A percentile compares a stretch with the other conserved stretches of the same genome.
These are phyloP conservation scores for Mugil cephalus DNA, from an alignment of 2,113 vertebrate genomes.

Conservation along the genomic window DNA sequence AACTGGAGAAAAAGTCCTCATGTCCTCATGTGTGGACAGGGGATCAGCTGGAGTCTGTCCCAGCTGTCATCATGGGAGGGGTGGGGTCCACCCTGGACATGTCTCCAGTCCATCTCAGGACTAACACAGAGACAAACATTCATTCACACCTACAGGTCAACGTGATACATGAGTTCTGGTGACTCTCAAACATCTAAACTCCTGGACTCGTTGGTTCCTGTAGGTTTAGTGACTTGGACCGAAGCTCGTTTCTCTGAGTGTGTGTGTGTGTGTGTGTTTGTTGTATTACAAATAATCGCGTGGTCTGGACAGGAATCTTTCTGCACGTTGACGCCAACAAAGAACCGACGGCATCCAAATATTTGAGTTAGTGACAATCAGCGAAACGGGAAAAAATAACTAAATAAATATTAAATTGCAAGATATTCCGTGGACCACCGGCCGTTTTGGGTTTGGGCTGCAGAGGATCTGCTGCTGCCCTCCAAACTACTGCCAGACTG, in stretches of 20 bases:
- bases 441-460: slow-evolving; percentile 10
- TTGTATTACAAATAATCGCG: background rate
- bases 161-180: too few relatives aligned
- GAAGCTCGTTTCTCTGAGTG: background rate
- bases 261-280: background rate
- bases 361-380: background rate
- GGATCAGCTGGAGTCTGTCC: too few relatives aligned
- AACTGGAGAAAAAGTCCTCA: too few relatives aligned
- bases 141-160: too few relatives aligned
- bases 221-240: background rate
- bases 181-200: too few relatives aligned
- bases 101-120: too few relatives aligned
- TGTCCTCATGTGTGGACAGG: too few relatives aligned
- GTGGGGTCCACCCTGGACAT: too few relatives aligned
- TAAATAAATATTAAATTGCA: background rate
- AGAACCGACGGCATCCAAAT: background rate
- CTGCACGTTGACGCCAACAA: background rate
- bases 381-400: background rate
- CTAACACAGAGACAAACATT: too few relatives aligned
- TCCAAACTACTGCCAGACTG: slow-evolving; percentile 43
- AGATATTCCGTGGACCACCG: slow-evolving; percentile 13
- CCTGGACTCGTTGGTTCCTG: too few relatives aligned
- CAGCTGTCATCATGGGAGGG: too few relatives aligned
- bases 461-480: slow-evolving; percentile 20
- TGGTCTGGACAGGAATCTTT: background rate